These are phyloP conservation scores for Protodeltote pygarga DNA, from an alignment of 2,888 invertebrate species.

Conservation along the genomic window DNA sequence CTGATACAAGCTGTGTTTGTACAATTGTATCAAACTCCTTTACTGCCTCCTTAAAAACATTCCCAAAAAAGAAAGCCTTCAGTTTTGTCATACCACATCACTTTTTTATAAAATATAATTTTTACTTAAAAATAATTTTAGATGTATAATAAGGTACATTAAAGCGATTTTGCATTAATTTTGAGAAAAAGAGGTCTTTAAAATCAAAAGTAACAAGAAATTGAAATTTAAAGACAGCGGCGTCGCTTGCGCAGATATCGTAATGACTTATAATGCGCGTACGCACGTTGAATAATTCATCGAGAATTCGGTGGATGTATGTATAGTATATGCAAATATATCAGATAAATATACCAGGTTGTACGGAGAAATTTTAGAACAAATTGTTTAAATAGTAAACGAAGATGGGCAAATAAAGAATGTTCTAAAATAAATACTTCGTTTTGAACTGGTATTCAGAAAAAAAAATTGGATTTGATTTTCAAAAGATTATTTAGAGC, in stretches of 20 bases:
- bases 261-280: slow-evolving; percentile 61
- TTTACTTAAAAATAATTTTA: slow-evolving; percentile 31
- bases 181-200: slow-evolving; percentile 35
- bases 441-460: slow-evolving; percentile 24
- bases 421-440: slow-evolving; percentile 29
- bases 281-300: slow-evolving; percentile 62
- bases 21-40: neutral
- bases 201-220: slow-evolving; percentile 52
- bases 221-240: slow-evolving; percentile 58
- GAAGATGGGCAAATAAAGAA: slow-evolving; percentile 33
- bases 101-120: slow-evolving; percentile 5
- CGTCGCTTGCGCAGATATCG: slow-evolving; percentile 48
- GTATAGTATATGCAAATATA: slow-evolving; percentile 44
- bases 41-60: too few relatives aligned
- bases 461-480: too few relatives aligned
- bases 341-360: slow-evolving; percentile 29
- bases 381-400: slow-evolving; percentile 36
- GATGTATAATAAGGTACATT: slow-evolving; percentile 40
- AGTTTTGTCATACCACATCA: slow-evolving; percentile 6
- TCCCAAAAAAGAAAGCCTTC: neutral
- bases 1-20: too few relatives aligned
- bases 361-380: slow-evolving; percentile 40
- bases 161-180: slow-evolving; percentile 45
- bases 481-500: too few relatives aligned
- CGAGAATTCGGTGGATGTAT: slow-evolving; percentile 49